Conservation (phyloP, 2,113 vertebrate genomes). For the Corvus hawaiiensis region DNA sequence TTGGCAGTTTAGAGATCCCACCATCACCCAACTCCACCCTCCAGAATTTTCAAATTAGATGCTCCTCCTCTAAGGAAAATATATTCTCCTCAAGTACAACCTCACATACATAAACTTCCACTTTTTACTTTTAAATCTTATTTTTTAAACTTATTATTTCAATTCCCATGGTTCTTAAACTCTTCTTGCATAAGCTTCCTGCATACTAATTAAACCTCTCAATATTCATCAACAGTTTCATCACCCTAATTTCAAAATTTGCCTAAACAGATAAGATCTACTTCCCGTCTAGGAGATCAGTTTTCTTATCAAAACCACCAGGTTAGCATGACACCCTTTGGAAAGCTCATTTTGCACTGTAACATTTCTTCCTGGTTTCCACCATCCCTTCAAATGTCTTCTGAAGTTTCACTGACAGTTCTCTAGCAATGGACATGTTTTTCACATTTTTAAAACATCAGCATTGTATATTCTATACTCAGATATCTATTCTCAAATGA, state of each 20-base stretch:
- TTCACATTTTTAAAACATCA: neutral
- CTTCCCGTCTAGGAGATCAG: neutral
- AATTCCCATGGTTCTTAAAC: neutral
- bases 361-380: neutral
- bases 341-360: neutral
- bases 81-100: neutral
- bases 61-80: neutral
- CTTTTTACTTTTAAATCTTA: neutral
- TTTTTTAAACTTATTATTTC: neutral
- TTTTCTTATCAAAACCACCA: neutral
- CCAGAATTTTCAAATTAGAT: neutral
- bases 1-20: neutral
- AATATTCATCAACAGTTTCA: neutral
- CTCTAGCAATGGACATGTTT: neutral
- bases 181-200: neutral
- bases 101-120: neutral
- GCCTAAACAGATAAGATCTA: slow-evolving; percentile 14
- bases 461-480: neutral
- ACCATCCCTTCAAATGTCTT: neutral
- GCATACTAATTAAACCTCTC: neutral
- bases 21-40: neutral
- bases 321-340: neutral
- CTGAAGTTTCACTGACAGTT: neutral
- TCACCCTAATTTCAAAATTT: slow-evolving; percentile 7
- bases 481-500: neutral